phyloP scores from a whole-genome alignment of 2,888 invertebrate genomes.

The Aplocera efformata region DNA sequence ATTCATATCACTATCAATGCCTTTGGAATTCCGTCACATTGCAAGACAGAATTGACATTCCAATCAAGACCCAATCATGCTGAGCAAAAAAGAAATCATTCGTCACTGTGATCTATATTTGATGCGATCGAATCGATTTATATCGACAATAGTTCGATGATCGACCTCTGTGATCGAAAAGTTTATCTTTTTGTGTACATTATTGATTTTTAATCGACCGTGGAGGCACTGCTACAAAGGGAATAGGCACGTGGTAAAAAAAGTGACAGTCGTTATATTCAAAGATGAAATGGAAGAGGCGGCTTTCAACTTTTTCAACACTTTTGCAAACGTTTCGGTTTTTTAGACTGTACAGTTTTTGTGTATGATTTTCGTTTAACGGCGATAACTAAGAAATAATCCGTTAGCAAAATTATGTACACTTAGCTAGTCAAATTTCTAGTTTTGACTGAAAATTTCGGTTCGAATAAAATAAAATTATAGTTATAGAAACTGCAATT shows the following conservation, averaged over 20 bases:
- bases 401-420: background rate
- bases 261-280: slow-evolving; percentile 18
- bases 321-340: background rate
- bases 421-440: background rate
- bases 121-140: slow-evolving; percentile 71
- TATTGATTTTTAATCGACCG: slow-evolving; percentile 75
- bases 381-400: background rate
- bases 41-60: slow-evolving; percentile 6
- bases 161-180: slow-evolving; percentile 72
- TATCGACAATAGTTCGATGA: slow-evolving; percentile 69
- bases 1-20: slow-evolving; percentile 43
- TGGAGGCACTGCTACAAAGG: slow-evolving; percentile 52
- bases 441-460: no score
- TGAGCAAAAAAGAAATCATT: slow-evolving; percentile 28
- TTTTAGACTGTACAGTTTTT: background rate
- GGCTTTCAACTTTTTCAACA: slow-evolving; percentile 3
- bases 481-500: no score
- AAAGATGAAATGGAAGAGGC: slow-evolving; percentile 15
- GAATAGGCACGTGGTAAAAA: slow-evolving; percentile 35
- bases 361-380: slow-evolving; percentile 3
- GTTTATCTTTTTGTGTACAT: slow-evolving; percentile 63
- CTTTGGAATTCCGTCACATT: slow-evolving; percentile 20
- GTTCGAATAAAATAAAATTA: no score
- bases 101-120: slow-evolving; percentile 49
- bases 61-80: slow-evolving; percentile 6